Evolutionary conservation across 1,140 invertebrate species (phyloP).

Genomic region (Hylaeus anthracinus): DNA sequence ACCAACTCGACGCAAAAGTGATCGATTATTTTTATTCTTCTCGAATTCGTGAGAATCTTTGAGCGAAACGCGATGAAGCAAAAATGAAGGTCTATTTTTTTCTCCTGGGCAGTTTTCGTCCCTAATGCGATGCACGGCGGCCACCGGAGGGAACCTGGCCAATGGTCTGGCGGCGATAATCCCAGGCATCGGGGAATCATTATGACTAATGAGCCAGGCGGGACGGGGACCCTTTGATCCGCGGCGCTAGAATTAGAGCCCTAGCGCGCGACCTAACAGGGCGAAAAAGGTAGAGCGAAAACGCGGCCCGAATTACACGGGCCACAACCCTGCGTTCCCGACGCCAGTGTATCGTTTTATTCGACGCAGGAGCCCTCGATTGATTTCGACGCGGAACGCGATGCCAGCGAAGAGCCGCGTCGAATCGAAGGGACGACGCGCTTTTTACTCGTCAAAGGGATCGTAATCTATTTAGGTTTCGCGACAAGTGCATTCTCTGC

Average conservation of each 20-base stretch:
- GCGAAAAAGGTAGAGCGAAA: slow-evolving; percentile 8
- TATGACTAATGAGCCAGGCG: slow-evolving; percentile 59
- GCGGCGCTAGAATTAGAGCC: slow-evolving; percentile 53
- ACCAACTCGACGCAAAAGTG: too few species aligned
- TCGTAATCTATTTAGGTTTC: slow-evolving; percentile 3
- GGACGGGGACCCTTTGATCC: slow-evolving; percentile 51
- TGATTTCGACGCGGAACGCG: slow-evolving; percentile 6
- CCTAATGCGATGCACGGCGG: not conserved
- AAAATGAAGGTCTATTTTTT: too few species aligned
- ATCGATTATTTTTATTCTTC: too few species aligned
- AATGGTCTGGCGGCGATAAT: slow-evolving; percentile 41
- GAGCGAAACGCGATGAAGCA: too few species aligned
- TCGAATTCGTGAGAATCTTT: not conserved
- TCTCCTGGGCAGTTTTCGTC: not conserved
- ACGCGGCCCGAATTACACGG: slow-evolving; percentile 6
- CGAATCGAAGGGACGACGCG: not conserved
- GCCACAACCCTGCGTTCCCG: slow-evolving; percentile 21
- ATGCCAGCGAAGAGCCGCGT: not conserved
- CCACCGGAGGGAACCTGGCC: not conserved
- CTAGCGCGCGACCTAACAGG: not conserved
- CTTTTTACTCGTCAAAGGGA: not conserved
- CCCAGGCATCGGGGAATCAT: slow-evolving; percentile 50
- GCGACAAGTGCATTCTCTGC: not conserved
- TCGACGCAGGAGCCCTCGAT: not conserved
- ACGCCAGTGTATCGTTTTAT: slow-evolving; percentile 10